Conservation (phyloP, 2,797 vertebrate species). For the Benthosema pterotum region DNA sequence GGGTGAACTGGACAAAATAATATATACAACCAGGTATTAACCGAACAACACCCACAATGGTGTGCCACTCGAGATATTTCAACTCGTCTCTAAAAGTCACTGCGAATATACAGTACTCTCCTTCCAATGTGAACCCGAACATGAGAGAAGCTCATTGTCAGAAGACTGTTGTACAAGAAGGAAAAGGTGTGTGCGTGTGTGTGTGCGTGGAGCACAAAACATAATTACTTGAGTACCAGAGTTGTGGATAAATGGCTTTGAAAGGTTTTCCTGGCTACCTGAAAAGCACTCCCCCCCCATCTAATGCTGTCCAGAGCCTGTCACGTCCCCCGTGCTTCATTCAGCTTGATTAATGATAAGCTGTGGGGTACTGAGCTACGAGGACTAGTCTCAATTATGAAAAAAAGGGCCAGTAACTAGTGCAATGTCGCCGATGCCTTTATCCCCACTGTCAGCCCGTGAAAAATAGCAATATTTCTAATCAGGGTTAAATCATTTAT, state of each 20-base stretch:
- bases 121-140: constrained; percentile 1
- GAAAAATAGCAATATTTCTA: constrained; percentile 99
- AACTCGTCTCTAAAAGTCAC: neutral
- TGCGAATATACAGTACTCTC: neutral
- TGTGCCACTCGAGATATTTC: neutral
- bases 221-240: constrained; percentile 71
- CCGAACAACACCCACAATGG: constrained; percentile 10
- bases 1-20: no score
- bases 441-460: constrained; percentile 94
- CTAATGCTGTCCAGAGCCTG: constrained; percentile 91
- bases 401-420: constrained; percentile 93
- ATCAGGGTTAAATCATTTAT: constrained; percentile 97
- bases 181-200: neutral
- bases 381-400: constrained; percentile 99
- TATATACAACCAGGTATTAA: no score
- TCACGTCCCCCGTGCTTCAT: constrained; percentile 91
- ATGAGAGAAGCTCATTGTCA: constrained; percentile 7
- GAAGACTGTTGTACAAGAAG: constrained; percentile 1
- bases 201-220: constrained; percentile 81
- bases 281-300: constrained; percentile 91
- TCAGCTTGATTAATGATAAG: constrained; percentile 98
- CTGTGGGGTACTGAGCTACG: constrained; percentile 97
- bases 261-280: constrained; percentile 88
- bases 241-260: constrained; percentile 88
- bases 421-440: constrained; percentile 96